Conservation (phyloP, 30 jellyfish, hydroid and myxozoan species). For the Hydractinia symbiolongicarpus region DNA sequence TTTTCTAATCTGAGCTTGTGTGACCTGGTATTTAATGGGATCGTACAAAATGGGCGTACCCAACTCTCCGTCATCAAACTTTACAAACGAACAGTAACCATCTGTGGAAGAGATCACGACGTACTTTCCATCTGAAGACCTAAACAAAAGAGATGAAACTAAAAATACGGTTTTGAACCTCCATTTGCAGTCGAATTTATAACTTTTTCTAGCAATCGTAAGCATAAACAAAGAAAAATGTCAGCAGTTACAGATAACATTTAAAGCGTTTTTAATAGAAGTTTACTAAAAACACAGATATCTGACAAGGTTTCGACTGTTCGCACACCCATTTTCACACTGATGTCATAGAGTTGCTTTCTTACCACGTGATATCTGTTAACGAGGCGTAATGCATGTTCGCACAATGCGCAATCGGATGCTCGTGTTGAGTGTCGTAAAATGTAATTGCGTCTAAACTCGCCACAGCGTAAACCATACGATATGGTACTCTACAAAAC, state of each 20-base stretch:
- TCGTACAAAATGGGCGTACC: constrained; percentile 60
- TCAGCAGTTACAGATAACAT: too few species aligned
- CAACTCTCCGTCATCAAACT: constrained; percentile 79
- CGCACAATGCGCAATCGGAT: constrained; percentile 79
- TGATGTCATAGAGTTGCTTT: not conserved
- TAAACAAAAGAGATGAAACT: not conserved
- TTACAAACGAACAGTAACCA: constrained; percentile 84
- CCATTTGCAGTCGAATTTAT: too few species aligned
- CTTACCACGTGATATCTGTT: constrained; percentile 92
- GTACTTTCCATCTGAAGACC: constrained; percentile 93
- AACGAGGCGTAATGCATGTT: constrained; percentile 85
- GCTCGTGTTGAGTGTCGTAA: constrained; percentile 87
- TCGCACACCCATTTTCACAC: too few species aligned
- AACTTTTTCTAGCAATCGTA: too few species aligned
- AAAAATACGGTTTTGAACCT: too few species aligned
- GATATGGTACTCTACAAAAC: constrained; percentile 68
- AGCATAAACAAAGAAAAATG: too few species aligned
- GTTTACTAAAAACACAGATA: too few species aligned
- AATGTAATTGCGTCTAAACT: constrained; percentile 71
- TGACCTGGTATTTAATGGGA: constrained; percentile 57
- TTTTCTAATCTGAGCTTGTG: constrained; percentile 48
- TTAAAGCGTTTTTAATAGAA: too few species aligned
- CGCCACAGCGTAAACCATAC: constrained; percentile 90
- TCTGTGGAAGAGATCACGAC: constrained; percentile 85
- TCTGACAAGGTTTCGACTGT: too few species aligned